Conservation (phyloP, 2,113 vertebrate species). For the Podarcis muralis region DNA sequence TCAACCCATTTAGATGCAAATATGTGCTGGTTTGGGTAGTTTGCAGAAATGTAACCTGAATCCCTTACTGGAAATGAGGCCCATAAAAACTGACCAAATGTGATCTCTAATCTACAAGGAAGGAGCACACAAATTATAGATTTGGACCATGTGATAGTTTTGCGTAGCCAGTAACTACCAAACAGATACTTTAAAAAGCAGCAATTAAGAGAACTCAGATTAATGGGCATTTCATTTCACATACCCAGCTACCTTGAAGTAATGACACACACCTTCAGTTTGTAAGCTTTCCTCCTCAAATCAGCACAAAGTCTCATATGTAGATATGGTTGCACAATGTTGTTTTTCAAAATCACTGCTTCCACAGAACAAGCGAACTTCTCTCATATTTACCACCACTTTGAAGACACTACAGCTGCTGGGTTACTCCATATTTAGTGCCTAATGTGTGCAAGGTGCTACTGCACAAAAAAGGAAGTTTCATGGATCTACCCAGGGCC, state of each 20-base stretch:
- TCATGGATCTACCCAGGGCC: not conserved
- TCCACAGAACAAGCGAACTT: not conserved
- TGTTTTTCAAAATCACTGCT: not conserved
- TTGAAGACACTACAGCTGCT: not conserved
- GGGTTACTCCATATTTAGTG: not conserved
- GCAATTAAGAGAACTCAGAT: not conserved
- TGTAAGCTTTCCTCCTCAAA: not conserved
- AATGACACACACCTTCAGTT: not conserved
- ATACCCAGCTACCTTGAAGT: not conserved
- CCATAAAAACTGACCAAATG: not conserved
- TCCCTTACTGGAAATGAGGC: not conserved
- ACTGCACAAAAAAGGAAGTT: not conserved
- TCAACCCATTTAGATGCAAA: constrained; percentile 8
- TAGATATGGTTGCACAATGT: not conserved
- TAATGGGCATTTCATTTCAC: too few relatives aligned
- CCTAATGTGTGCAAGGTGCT: not conserved
- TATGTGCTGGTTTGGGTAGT: not conserved
- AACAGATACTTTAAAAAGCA: not conserved
- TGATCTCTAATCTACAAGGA: not conserved
- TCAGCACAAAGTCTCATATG: not conserved
- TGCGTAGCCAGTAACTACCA: not conserved
- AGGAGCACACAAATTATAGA: not conserved
- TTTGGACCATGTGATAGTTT: not conserved
- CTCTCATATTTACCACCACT: not conserved
- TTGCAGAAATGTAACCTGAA: not conserved